Percentiles rank a stretch among this genome's conserved stretches.
Conservation (phyloP, 2,888 invertebrate species). For the Philopedon plagiatum region DNA sequence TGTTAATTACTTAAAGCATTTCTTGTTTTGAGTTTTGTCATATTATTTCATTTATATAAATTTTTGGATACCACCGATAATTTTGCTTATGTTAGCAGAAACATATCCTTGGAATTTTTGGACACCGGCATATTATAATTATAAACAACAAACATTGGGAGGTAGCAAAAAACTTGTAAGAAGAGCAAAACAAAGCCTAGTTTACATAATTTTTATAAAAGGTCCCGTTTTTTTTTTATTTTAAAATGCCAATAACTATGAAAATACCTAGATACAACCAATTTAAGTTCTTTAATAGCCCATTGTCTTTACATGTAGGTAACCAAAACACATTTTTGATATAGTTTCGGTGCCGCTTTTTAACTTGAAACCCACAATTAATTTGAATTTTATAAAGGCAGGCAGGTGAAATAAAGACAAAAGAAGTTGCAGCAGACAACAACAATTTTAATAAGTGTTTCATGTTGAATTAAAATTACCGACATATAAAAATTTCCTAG, state of each 20-base stretch:
- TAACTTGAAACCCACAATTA: conserved; percentile 28
- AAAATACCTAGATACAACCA: not conserved
- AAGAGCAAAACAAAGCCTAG: too few species aligned
- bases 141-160: too few species aligned
- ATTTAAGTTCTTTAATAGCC: conserved; percentile 17
- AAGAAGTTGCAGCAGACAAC: conserved; percentile 41
- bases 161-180: too few species aligned
- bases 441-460: conserved; percentile 56
- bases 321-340: conserved; percentile 16
- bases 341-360: conserved; percentile 20
- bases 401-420: conserved; percentile 41
- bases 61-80: too few species aligned
- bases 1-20: too few species aligned
- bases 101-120: too few species aligned
- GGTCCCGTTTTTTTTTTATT: not conserved
- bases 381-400: conserved; percentile 36
- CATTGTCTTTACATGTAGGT: conserved; percentile 23
- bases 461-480: conserved; percentile 57
- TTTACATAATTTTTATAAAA: not conserved
- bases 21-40: too few species aligned
- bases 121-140: too few species aligned
- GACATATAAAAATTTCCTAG: conserved; percentile 54
- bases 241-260: conserved; percentile 1
- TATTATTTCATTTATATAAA: too few species aligned
- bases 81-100: too few species aligned